Evolutionary conservation across 2,888 invertebrate species (phyloP).

Genomic region (Willowsia nigromaculata): DNA sequence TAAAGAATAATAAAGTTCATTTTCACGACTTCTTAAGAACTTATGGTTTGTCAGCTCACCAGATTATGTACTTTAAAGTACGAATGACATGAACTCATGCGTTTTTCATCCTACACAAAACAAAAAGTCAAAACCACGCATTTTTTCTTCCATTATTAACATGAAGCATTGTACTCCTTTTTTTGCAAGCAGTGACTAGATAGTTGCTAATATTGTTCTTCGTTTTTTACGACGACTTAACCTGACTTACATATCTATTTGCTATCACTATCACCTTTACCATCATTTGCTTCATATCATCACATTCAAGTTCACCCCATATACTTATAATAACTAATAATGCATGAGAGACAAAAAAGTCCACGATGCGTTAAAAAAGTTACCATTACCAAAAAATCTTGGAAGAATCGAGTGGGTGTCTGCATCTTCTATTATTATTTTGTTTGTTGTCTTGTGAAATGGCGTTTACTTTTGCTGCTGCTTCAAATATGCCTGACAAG

Average conservation of each 20-base stretch:
- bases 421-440: slow-evolving; percentile 25
- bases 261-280: slow-evolving; percentile 39
- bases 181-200: slow-evolving; percentile 12
- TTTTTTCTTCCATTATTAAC: not conserved
- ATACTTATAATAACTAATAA: slow-evolving; percentile 13
- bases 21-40: slow-evolving; percentile 47
- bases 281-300: not conserved
- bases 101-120: slow-evolving; percentile 55
- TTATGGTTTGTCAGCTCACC: slow-evolving; percentile 35
- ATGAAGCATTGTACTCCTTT: not conserved
- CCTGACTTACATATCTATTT: slow-evolving; percentile 43
- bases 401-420: slow-evolving; percentile 56
- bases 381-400: slow-evolving; percentile 49
- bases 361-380: slow-evolving; percentile 48
- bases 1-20: slow-evolving; percentile 28
- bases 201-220: not conserved
- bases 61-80: slow-evolving; percentile 10
- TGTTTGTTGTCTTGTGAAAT: slow-evolving; percentile 18
- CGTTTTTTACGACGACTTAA: slow-evolving; percentile 2
- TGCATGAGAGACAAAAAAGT: slow-evolving; percentile 4
- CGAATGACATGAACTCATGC: slow-evolving; percentile 32
- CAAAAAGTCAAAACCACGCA: slow-evolving; percentile 34
- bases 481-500: slow-evolving; percentile 35
- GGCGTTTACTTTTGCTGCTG: slow-evolving; percentile 20
- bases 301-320: not conserved